phyloP scores from a whole-genome alignment of 1,140 invertebrate species.

The Acromyrmex charruanus region DNA sequence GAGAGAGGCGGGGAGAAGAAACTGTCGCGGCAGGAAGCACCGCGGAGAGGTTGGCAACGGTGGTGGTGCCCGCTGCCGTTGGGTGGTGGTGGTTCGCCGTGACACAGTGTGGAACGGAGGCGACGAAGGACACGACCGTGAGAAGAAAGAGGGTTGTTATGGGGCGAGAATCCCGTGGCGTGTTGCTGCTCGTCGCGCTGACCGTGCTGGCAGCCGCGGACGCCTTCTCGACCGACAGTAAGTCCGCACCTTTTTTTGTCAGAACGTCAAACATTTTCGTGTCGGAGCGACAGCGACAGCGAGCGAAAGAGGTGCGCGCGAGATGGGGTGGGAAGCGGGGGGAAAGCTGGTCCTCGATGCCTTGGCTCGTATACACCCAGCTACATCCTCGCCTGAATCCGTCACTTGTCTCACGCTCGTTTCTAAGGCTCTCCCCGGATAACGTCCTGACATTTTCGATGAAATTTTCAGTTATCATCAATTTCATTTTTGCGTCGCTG shows the following conservation, averaged over 20 bases:
- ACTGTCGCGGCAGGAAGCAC: conserved; percentile 20
- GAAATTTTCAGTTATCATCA: conserved; percentile 16
- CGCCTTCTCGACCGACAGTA: conserved; percentile 71
- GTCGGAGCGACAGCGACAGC: too few species aligned
- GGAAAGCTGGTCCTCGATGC: conserved; percentile 11
- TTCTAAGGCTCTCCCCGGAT: background rate
- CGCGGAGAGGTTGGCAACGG: conserved; percentile 43
- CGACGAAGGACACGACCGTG: conserved; percentile 62
- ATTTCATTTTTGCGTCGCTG: background rate
- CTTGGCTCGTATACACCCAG: conserved; percentile 21
- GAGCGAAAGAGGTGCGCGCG: background rate
- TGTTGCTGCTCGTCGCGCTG: conserved; percentile 63
- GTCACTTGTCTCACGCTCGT: background rate
- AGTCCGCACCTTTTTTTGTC: conserved; percentile 37
- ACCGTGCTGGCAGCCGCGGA: conserved; percentile 54
- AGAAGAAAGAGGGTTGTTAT: conserved; percentile 76
- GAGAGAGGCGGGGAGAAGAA: conserved; percentile 2
- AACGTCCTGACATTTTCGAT: background rate
- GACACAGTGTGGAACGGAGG: conserved; percentile 62
- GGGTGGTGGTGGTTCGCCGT: conserved; percentile 38
- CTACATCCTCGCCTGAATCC: background rate
- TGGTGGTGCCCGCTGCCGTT: conserved; percentile 3
- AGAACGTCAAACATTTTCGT: background rate
- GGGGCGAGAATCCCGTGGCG: conserved; percentile 72
- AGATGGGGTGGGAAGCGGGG: too few species aligned